Percentiles rank a stretch among this genome's conserved stretches.
These are phyloP conservation scores for Itoplectis maculator DNA, from an alignment of 2,888 invertebrate species.

Conservation along the genomic window DNA sequence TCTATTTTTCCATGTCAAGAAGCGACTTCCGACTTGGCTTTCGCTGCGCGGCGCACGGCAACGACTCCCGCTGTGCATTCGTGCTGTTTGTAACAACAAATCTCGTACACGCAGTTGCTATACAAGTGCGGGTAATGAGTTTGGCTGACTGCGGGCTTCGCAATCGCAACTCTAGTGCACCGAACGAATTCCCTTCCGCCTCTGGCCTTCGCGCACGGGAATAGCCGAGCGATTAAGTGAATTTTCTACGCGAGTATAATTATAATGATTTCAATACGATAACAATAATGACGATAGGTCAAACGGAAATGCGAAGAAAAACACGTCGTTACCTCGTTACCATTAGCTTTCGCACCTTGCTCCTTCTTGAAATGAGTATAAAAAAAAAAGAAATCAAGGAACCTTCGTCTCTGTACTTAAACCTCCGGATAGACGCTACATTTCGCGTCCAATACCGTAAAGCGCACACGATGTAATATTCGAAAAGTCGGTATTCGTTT, in stretches of 20 bases:
- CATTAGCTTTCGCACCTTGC: slow-evolving; percentile 29
- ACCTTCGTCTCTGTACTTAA: slow-evolving; percentile 24
- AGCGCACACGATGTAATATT: neutral
- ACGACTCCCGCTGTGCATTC: neutral
- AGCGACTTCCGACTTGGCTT: neutral
- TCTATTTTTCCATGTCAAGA: neutral
- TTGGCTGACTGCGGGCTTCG: slow-evolving; percentile 16
- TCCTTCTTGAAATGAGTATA: neutral
- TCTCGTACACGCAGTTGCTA: neutral
- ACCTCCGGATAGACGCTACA: neutral
- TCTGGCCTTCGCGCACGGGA: slow-evolving; percentile 52
- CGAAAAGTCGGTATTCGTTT: too few relatives aligned
- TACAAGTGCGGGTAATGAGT: neutral
- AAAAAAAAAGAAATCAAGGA: neutral
- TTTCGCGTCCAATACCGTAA: neutral
- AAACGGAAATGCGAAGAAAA: neutral
- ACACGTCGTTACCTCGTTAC: neutral
- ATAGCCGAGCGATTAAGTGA: slow-evolving; percentile 37
- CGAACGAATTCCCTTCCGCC: neutral
- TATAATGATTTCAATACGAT: slow-evolving; percentile 39
- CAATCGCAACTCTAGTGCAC: slow-evolving; percentile 2
- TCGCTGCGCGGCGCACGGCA: neutral
- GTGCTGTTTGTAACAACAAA: neutral
- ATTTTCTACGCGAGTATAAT: slow-evolving; percentile 23
- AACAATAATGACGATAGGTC: neutral